Conservation (phyloP, 2,888 invertebrate species). For the Prenolepis imparis region DNA sequence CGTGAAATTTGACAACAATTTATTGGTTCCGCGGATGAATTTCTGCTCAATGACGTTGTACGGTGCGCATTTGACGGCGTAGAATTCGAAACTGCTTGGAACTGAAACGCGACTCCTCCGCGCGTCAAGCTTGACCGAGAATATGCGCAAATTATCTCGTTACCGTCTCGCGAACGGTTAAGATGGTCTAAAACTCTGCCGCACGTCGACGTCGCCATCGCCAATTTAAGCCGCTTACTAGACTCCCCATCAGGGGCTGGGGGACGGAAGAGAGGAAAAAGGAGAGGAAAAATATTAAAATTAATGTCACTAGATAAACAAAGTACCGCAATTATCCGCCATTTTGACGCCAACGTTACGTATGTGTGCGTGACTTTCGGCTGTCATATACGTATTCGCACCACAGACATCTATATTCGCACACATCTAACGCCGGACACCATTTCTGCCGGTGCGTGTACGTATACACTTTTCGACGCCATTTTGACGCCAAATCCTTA, state of each 20-base stretch:
- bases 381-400: too few species aligned
- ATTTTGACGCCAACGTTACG: too few species aligned
- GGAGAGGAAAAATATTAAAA: constrained; percentile 31
- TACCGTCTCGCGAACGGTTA: constrained; percentile 53
- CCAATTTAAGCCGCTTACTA: constrained; percentile 24
- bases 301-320: too few species aligned
- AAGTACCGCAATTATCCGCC: too few species aligned
- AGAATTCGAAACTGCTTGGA: constrained; percentile 25
- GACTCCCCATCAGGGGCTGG: neutral
- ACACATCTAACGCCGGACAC: too few species aligned
- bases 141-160: constrained; percentile 60
- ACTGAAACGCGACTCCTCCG: constrained; percentile 26
- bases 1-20: neutral
- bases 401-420: too few species aligned
- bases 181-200: constrained; percentile 55
- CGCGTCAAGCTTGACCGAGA: constrained; percentile 47
- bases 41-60: constrained; percentile 9
- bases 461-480: too few species aligned
- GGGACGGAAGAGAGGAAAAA: neutral
- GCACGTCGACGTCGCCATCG: constrained; percentile 39
- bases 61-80: constrained; percentile 4
- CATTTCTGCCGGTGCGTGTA: too few species aligned
- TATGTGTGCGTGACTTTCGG: too few species aligned
- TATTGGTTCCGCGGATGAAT: constrained; percentile 22
- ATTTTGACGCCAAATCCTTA: too few species aligned